Conservation (phyloP, 2,113 vertebrate genomes). For the Fulica atra region DNA sequence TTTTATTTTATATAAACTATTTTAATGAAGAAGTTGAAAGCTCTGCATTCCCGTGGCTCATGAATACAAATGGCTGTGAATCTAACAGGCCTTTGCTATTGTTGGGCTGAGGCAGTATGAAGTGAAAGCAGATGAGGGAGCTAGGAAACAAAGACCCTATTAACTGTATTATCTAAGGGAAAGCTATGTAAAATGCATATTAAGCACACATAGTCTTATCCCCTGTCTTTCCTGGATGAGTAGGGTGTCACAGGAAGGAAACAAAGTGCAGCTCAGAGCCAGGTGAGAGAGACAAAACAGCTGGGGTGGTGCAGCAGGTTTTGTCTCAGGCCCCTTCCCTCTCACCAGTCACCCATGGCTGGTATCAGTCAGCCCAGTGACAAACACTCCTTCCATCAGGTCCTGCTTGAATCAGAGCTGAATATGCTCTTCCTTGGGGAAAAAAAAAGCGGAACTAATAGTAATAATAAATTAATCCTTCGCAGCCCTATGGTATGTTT, state of each 20-base stretch:
- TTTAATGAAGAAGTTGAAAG: constrained; percentile 12
- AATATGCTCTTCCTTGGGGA: neutral
- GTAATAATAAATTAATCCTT: constrained; percentile 10
- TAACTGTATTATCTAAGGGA: neutral
- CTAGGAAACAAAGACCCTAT: neutral
- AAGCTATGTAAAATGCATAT: neutral
- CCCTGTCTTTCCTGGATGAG: neutral
- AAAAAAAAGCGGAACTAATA: neutral
- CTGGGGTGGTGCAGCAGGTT: neutral
- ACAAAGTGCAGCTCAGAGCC: neutral
- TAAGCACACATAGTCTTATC: neutral
- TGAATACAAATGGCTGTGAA: neutral
- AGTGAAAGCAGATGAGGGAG: neutral
- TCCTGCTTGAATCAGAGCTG: neutral
- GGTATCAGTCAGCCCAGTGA: neutral
- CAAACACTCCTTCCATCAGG: neutral
- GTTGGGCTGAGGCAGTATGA: neutral
- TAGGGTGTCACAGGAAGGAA: neutral
- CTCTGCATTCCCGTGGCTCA: neutral
- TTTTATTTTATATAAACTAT: constrained; percentile 30
- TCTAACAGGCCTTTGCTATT: neutral
- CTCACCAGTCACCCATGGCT: neutral
- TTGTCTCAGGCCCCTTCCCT: neutral
- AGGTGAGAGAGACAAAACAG: neutral
- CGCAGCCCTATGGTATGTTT: neutral